These are phyloP conservation scores for Drosophila neocordata DNA, from an alignment of 1,140 invertebrate species.

Conservation along the genomic window DNA sequence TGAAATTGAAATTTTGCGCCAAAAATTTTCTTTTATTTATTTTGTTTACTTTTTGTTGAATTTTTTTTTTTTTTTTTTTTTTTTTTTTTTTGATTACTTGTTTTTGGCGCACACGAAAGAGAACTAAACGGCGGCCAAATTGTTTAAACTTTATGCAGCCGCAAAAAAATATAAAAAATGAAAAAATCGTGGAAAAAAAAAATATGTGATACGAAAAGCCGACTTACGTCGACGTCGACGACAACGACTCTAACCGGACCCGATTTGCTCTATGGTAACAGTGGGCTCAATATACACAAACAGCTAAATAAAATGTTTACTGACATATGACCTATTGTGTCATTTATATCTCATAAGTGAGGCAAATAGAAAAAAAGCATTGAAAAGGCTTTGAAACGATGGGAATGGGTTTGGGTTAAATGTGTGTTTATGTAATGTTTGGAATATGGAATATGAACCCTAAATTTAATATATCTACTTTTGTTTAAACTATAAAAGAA, in stretches of 20 bases:
- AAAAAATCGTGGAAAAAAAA: background rate
- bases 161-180: slow-evolving; percentile 49
- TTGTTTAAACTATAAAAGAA: too few species aligned
- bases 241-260: slow-evolving; percentile 11
- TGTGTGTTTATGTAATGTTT: too few species aligned
- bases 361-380: too few species aligned
- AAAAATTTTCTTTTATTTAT: slow-evolving; percentile 25
- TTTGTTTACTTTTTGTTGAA: slow-evolving; percentile 12
- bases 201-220: slow-evolving; percentile 14
- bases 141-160: slow-evolving; percentile 67
- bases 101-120: slow-evolving; percentile 71
- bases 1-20: slow-evolving; percentile 25
- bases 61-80: slow-evolving; percentile 33
- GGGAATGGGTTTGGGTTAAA: too few species aligned
- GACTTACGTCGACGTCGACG: slow-evolving; percentile 21
- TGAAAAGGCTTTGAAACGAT: too few species aligned
- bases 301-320: background rate
- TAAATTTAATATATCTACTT: too few species aligned
- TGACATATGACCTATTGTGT: too few species aligned
- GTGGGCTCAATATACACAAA: background rate
- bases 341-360: too few species aligned
- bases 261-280: background rate
- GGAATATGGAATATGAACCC: too few species aligned
- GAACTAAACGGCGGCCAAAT: slow-evolving; percentile 66
- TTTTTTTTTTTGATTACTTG: slow-evolving; percentile 56